A percentile compares a stretch with the other conserved stretches of the same genome.
Conservation (phyloP, 2,888 invertebrate species). For the Calameuta filiformis region DNA sequence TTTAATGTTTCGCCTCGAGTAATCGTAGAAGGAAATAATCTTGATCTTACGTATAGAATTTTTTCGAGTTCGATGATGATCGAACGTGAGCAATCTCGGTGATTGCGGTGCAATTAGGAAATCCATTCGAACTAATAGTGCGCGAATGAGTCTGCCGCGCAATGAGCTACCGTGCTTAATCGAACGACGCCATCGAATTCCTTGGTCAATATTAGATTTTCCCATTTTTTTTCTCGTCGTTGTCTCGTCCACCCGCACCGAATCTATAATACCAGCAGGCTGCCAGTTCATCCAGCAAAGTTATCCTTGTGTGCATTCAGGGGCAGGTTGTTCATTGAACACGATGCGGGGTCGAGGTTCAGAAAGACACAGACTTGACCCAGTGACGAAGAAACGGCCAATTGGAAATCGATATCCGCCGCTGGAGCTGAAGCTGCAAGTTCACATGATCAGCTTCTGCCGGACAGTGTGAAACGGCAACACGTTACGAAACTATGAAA, state of each 20-base stretch:
- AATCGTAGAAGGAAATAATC: constrained; percentile 15
- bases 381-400: not conserved
- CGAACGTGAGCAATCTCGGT: constrained; percentile 55
- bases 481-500: no score
- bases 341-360: no score
- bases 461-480: not conserved
- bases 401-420: not conserved
- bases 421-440: not conserved
- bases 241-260: no score
- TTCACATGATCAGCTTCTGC: not conserved
- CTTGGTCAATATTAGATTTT: constrained; percentile 19
- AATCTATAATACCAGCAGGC: not conserved
- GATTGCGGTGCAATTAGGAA: constrained; percentile 56
- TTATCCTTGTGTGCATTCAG: not conserved
- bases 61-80: constrained; percentile 34
- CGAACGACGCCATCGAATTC: constrained; percentile 39
- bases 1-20: not conserved
- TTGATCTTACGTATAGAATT: not conserved
- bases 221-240: no score
- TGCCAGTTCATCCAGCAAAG: not conserved
- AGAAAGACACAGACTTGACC: not conserved
- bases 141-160: constrained; percentile 49
- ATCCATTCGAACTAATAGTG: constrained; percentile 64
- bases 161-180: constrained; percentile 51
- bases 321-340: not conserved